These are phyloP conservation scores for Delia radicum DNA, from an alignment of 1,140 invertebrate genomes.

Conservation along the genomic window DNA sequence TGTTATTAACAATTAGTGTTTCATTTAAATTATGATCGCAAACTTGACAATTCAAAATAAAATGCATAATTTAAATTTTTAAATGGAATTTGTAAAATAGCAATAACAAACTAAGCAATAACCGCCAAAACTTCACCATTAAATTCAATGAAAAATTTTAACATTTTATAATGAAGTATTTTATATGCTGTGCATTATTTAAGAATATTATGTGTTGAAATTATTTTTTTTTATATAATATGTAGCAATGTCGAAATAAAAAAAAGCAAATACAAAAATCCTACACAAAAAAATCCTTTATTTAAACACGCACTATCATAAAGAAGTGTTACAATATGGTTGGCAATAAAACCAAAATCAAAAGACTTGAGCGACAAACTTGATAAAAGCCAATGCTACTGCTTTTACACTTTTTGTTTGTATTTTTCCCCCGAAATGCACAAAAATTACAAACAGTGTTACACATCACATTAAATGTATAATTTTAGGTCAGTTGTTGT, in stretches of 20 bases:
- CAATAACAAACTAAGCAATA: no score
- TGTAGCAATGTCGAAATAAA: neutral
- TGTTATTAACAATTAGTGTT: no score
- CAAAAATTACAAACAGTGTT: neutral
- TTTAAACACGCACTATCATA: neutral
- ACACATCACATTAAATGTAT: conserved; percentile 21
- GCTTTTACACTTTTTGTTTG: neutral
- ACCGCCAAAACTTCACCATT: neutral
- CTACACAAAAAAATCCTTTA: neutral
- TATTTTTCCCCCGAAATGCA: neutral
- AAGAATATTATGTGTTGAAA: neutral
- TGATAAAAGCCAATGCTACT: neutral
- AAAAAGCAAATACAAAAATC: neutral
- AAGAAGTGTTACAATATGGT: neutral
- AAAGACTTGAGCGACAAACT: conserved; percentile 20
- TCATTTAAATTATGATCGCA: no score
- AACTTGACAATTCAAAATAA: no score
- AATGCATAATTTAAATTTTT: no score
- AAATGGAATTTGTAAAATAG: no score
- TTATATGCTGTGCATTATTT: neutral
- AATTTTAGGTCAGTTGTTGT: conserved; percentile 14
- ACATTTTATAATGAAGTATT: neutral
- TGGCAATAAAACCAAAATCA: conserved; percentile 7
- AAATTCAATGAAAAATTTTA: neutral
- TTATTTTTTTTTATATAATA: neutral